A percentile compares a stretch with the other conserved stretches of the same genome.
phyloP scores from a whole-genome alignment of 2,113 vertebrate species.

The Paramormyrops kingsleyae region DNA sequence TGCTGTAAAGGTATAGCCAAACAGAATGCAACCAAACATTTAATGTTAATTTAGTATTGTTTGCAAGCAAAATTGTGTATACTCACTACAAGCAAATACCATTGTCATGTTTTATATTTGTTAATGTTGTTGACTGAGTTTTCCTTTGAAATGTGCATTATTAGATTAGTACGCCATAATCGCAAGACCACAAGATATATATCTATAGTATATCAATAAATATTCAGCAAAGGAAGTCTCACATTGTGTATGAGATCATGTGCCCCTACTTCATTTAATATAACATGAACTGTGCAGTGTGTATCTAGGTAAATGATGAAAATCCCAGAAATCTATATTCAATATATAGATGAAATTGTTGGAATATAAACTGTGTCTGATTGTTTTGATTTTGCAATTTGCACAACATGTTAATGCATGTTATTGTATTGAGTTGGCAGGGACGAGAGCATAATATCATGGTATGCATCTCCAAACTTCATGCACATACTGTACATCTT shows the following conservation, averaged over 20 bases:
- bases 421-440: background rate
- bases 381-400: background rate
- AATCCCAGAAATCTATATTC: background rate
- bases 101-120: background rate
- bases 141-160: background rate
- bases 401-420: background rate
- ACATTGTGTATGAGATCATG: background rate
- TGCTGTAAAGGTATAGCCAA: conserved; percentile 21
- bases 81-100: background rate
- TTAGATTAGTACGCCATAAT: background rate
- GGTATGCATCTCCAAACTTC: background rate
- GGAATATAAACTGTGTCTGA: background rate
- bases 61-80: background rate
- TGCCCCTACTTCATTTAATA: background rate
- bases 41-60: conserved; percentile 3
- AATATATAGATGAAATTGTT: background rate
- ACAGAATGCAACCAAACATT: conserved; percentile 17
- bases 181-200: background rate
- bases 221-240: background rate
- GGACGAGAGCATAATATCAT: background rate
- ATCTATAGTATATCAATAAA: background rate
- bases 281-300: background rate
- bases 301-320: background rate
- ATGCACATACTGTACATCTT: background rate
- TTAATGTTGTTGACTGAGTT: background rate